Base-by-base conservation (phyloP, 2,888 invertebrate genomes). In the Salticus scenicus region DNA sequence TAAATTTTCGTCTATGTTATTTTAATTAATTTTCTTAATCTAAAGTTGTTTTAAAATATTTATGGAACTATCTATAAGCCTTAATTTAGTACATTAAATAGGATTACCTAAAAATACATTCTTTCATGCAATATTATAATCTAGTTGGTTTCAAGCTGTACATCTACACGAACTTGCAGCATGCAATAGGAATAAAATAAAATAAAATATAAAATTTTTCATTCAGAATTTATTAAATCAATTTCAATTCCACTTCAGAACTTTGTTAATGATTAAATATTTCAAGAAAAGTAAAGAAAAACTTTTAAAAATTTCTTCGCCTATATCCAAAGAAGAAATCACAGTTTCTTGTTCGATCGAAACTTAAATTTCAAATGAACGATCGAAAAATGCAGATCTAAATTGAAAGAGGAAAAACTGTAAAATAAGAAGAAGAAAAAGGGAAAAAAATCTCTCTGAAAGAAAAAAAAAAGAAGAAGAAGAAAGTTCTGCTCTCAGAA, bases 261-360 rank as follows among this genome's bases (percentile, higher is more conserved):
- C 24, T 24, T 4, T n/a, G 7, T 17, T 24, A 24, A 20, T 24
- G 57, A 57, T 24, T 57, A 57, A 57, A n/a, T 57, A 24, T 17
- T 57, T 57, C 24, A 24, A 24, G 17, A 57, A 24, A 37, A 37
- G 37, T 4, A 10, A 24, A 57, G 17, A 24, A 24, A 4, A 12
- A 24, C 42, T 12, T 17, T 12, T 4, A 24, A 57, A 12, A 57
- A 37, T 10, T 37, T 57, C 24, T 57, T 57, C 57, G 24, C 42
- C 33, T 63, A 69, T 89, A 87, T 17, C 89, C 71, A 57, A 89
- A 89, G 64, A 89, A 89, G 64, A 89, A 87, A 57, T 75, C 74
- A 75, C 69, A 70, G 87, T n/a, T n/a, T n/a, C 72, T 84, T 69
- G 85, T 80, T 74, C 75, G 86, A 87, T 83, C 87, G 77, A 78